Conservation (phyloP, 2,888 invertebrate species). For the Portevinia maculata region DNA sequence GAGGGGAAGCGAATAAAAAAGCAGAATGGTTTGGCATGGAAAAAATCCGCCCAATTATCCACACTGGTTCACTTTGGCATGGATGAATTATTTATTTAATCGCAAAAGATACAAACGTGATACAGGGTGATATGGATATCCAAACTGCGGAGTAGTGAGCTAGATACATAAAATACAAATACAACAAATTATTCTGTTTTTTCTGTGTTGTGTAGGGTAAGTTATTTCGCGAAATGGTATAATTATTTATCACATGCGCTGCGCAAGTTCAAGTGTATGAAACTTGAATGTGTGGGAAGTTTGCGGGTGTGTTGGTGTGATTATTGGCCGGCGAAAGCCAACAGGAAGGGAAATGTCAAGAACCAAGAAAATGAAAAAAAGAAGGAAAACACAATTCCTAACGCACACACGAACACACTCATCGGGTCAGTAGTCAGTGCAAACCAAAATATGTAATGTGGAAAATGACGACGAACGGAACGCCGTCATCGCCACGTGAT, state of each 20-base stretch:
- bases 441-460: slow-evolving; percentile 32
- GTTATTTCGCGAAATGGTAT: slow-evolving; percentile 33
- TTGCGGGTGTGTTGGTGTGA: neutral
- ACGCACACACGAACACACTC: slow-evolving; percentile 37
- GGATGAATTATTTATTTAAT: no score
- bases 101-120: neutral
- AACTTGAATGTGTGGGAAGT: slow-evolving; percentile 20
- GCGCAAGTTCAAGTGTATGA: slow-evolving; percentile 71
- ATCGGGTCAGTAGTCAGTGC: slow-evolving; percentile 63
- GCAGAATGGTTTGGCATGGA: slow-evolving; percentile 28
- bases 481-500: slow-evolving; percentile 45
- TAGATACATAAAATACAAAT: no score
- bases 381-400: slow-evolving; percentile 16
- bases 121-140: slow-evolving; percentile 18
- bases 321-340: slow-evolving; percentile 56
- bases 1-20: slow-evolving; percentile 41
- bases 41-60: slow-evolving; percentile 35
- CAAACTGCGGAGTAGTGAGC: slow-evolving; percentile 22
- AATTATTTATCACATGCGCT: slow-evolving; percentile 53
- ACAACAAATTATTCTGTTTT: neutral
- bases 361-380: slow-evolving; percentile 24
- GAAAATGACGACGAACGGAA: neutral
- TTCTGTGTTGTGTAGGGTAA: slow-evolving; percentile 67
- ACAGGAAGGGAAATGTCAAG: slow-evolving; percentile 52
- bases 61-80: slow-evolving; percentile 29